Conservation (phyloP, 2,797 vertebrate species). For the Pantherophis vulpinus region DNA sequence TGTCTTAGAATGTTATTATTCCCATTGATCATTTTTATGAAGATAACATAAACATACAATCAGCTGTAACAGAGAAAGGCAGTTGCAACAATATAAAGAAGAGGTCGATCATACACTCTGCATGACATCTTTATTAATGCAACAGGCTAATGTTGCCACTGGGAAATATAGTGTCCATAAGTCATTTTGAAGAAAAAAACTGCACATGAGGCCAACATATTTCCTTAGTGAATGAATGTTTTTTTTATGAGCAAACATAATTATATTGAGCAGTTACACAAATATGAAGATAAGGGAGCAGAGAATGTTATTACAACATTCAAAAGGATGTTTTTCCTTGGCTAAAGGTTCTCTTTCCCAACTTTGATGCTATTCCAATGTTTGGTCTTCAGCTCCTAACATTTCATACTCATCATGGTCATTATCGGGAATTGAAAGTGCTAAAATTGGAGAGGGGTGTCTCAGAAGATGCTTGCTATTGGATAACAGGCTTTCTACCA, state of each 20-base stretch:
- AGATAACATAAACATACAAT: slow-evolving; percentile 51
- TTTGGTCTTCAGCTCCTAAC: neutral
- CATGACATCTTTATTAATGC: slow-evolving; percentile 61
- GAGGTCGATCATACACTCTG: slow-evolving; percentile 48
- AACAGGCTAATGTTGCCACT: slow-evolving; percentile 38
- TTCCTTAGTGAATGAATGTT: slow-evolving; percentile 22
- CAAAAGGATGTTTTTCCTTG: neutral
- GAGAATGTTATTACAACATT: slow-evolving; percentile 17
- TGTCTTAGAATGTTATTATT: slow-evolving; percentile 51
- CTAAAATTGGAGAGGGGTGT: neutral
- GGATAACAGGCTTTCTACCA: neutral
- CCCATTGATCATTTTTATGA: slow-evolving; percentile 62
- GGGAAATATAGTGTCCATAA: slow-evolving; percentile 36
- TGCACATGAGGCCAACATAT: slow-evolving; percentile 27
- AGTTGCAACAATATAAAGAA: slow-evolving; percentile 58
- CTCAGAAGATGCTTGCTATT: neutral
- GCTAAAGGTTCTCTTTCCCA: neutral
- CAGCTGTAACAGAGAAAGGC: slow-evolving; percentile 55
- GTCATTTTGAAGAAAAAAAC: slow-evolving; percentile 52
- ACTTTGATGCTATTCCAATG: neutral
- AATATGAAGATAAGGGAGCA: slow-evolving; percentile 32
- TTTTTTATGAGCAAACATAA: slow-evolving; percentile 51
- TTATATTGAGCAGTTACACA: slow-evolving; percentile 58
- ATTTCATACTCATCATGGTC: neutral
- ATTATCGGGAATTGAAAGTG: neutral